Evolutionary conservation across 1,140 invertebrate species (phyloP).

Genomic region (Eurosta solidaginis): DNA sequence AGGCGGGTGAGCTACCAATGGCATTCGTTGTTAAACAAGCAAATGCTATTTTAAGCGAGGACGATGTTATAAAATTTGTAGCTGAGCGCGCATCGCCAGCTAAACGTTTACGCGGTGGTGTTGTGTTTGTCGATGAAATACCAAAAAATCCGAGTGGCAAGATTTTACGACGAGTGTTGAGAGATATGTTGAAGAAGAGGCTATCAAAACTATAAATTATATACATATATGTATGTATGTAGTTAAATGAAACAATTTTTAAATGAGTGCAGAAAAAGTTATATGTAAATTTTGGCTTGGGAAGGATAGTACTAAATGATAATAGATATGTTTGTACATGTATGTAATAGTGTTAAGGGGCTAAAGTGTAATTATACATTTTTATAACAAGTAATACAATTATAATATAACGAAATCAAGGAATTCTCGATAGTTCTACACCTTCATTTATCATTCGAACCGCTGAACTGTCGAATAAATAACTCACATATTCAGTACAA

Average conservation of each 20-base stretch:
- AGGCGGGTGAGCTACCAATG: constrained; percentile 70
- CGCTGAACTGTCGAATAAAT: no score
- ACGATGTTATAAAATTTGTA: constrained; percentile 64
- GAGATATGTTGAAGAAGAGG: constrained; percentile 54
- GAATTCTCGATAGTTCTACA: neutral
- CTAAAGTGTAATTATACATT: neutral
- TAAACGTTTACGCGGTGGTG: constrained; percentile 68
- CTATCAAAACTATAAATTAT: no score
- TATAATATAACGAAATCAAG: neutral
- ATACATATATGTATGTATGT: no score
- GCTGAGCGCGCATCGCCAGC: constrained; percentile 63
- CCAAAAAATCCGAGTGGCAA: constrained; percentile 73
- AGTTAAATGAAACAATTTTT: no score
- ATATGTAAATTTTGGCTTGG: no score
- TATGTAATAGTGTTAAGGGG: neutral
- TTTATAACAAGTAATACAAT: neutral
- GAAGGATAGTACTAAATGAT: no score
- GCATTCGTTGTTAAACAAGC: constrained; percentile 68
- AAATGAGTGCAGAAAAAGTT: no score
- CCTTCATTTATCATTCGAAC: no score
- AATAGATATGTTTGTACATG: neutral
- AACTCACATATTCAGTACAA: no score
- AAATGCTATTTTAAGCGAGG: constrained; percentile 58
- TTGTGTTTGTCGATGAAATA: constrained; percentile 69
- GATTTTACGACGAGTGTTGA: constrained; percentile 66